phyloP scores from a whole-genome alignment of 2,113 vertebrate genomes.

The Barbus barbus region DNA sequence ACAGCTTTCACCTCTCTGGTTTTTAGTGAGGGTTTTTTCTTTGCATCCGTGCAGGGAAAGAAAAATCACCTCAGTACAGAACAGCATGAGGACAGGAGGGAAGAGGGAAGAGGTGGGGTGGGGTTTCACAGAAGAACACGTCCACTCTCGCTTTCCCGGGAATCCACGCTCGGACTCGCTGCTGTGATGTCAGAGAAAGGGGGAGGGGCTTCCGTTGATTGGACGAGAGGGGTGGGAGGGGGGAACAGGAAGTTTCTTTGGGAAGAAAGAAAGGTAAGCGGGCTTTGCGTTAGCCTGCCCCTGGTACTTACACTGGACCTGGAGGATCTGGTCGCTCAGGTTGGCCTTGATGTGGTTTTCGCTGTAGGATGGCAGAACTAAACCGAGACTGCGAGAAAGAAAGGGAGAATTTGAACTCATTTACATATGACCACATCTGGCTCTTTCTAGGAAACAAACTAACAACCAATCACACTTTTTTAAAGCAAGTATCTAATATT shows the following conservation, averaged over 20 bases:
- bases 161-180: constrained; percentile 15
- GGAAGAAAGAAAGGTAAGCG: constrained; percentile 35
- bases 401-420: constrained; percentile 13
- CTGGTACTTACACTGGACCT: constrained; percentile 99
- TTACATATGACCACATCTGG: neutral
- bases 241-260: constrained; percentile 51
- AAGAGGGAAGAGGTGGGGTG: constrained; percentile 60
- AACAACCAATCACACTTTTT: neutral
- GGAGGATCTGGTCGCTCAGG: constrained; percentile 98
- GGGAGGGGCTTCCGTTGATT: constrained; percentile 60
- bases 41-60: constrained; percentile 78
- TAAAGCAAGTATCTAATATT: neutral
- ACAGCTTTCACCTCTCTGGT: constrained; percentile 83
- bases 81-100: constrained; percentile 79
- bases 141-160: constrained; percentile 56
- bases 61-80: constrained; percentile 79
- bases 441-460: neutral
- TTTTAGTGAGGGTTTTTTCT: constrained; percentile 74
- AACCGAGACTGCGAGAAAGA: constrained; percentile 83
- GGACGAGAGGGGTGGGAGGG: constrained; percentile 40
- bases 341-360: constrained; percentile 98
- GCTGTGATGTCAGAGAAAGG: constrained; percentile 46
- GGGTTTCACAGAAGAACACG: constrained; percentile 50
- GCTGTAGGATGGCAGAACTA: constrained; percentile 95
- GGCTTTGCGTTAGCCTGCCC: neutral